These are phyloP conservation scores for Leucophora obtusa DNA, from an alignment of 2,888 invertebrate species.

Conservation along the genomic window DNA sequence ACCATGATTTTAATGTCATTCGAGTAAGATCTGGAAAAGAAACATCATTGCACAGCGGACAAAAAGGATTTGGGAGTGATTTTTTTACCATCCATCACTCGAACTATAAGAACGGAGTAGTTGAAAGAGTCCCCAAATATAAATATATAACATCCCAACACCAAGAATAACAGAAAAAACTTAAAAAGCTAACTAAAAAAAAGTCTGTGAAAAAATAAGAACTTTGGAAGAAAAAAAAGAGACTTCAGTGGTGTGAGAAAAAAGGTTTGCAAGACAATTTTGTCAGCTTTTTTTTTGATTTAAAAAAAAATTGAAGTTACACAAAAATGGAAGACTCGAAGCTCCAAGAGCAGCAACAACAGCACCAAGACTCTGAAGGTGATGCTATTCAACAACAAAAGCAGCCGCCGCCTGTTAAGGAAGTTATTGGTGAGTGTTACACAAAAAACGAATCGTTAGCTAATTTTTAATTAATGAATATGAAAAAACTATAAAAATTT, in stretches of 20 bases:
- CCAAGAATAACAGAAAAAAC: conserved; percentile 65
- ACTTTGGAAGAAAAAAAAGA: conserved; percentile 57
- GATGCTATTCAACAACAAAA: conserved; percentile 74
- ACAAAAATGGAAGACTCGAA: conserved; percentile 93
- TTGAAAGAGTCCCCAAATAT: conserved; percentile 74
- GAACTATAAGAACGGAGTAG: conserved; percentile 77
- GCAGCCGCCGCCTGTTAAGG: conserved; percentile 83
- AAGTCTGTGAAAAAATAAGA: conserved; percentile 62
- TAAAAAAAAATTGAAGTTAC: conserved; percentile 28
- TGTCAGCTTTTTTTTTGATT: conserved; percentile 51
- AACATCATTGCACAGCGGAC: conserved; percentile 82
- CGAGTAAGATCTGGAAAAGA: conserved; percentile 81
- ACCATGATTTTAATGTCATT: conserved; percentile 70
- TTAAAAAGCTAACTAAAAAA: conserved; percentile 66
- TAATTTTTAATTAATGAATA: conserved; percentile 23
- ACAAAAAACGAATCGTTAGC: conserved; percentile 16
- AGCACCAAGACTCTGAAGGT: conserved; percentile 77
- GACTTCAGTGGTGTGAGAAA: conserved; percentile 57
- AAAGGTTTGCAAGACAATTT: conserved; percentile 54
- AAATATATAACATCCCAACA: conserved; percentile 66
- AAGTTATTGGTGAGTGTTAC: conserved; percentile 86
- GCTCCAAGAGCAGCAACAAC: conserved; percentile 82
- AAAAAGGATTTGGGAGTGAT: conserved; percentile 85
- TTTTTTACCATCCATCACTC: conserved; percentile 80
- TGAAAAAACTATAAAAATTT: conserved; percentile 11